These are phyloP conservation scores for Tetranychus piercei DNA, from an alignment of 2,888 invertebrate species.

Conservation along the genomic window DNA sequence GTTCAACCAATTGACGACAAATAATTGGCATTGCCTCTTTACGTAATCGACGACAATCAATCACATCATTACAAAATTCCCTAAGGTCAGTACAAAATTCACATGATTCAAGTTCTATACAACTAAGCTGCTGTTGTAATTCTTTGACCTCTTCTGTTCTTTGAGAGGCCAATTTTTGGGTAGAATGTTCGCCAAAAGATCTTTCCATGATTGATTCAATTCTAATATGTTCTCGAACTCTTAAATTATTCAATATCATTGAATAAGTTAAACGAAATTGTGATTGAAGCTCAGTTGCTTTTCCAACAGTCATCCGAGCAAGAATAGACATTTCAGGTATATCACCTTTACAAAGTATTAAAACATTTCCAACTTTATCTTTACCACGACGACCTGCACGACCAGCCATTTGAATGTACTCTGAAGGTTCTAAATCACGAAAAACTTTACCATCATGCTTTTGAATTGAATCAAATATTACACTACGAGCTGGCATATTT, in stretches of 20 bases:
- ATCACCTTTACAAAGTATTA: slow-evolving; percentile 62
- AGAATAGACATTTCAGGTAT: slow-evolving; percentile 55
- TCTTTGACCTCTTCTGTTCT: background rate
- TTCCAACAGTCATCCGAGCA: slow-evolving; percentile 60
- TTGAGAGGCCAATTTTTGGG: background rate
- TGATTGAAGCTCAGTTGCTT: slow-evolving; percentile 64
- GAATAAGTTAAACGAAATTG: slow-evolving; percentile 90
- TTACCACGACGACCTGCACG: slow-evolving; percentile 83
- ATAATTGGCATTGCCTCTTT: background rate
- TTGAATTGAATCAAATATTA: slow-evolving; percentile 73
- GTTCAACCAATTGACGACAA: background rate
- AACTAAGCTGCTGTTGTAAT: background rate
- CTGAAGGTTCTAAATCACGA: slow-evolving; percentile 64
- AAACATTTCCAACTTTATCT: slow-evolving; percentile 83
- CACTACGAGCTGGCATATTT: slow-evolving; percentile 97
- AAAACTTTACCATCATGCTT: slow-evolving; percentile 74
- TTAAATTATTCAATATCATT: slow-evolving; percentile 66
- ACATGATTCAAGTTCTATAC: background rate
- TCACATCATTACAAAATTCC: background rate
- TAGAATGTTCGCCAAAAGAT: slow-evolving; percentile 24
- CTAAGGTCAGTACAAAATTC: background rate
- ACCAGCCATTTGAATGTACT: slow-evolving; percentile 97
- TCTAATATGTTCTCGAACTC: slow-evolving; percentile 29
- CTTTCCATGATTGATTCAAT: slow-evolving; percentile 29
- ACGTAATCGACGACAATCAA: background rate